Base-by-base conservation (phyloP, 2,888 invertebrate genomes). In the Sinohyriopsis cumingii region DNA sequence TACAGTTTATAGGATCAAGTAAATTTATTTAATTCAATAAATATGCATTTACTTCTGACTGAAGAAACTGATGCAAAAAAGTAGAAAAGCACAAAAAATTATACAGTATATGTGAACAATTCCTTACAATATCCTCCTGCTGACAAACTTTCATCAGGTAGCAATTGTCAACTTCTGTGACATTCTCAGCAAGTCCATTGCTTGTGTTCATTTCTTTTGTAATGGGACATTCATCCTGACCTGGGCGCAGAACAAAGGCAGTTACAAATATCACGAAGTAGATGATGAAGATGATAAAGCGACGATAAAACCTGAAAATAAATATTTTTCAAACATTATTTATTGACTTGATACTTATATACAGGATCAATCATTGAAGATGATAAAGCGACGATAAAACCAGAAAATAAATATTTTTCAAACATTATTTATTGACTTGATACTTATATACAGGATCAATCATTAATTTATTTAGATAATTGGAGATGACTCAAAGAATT, bases 331-430 rank as follows among this genome's bases (percentile, higher is more conserved):
- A 45, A 45, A 15, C 3, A 45, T 15, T 15, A 45, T 45, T 45
- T 45, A 45, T 45, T 45, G 45, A 15, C 45, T 15, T 12, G 45
- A 45, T 45, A 45, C 45, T 45, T 45, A 15, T 45, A 45, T 45
- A 45, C 15, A 45, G 15, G 3, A 45, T 15, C 45, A 28, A n/a
- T n/a, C n/a, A n/a, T n/a, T 93, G 90, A 99, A 99, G 68, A 96
- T 92, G 75, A 95, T 94, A 89, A 99, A 97, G 87, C 98, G 95
- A 7, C 95, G 93, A 90, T 97, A 97, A 90, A 98, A 98, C 73
- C 97, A 95, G 89, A 59, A 91, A 88, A 59, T 68, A 62, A 60
- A 53, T 25, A 45, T 45, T 45, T 45, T 45, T 45, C 45, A 45
- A 45, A 15, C 3, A 45, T 15, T 15, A 45, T 45, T 45, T 45